Conservation (phyloP, 2,113 vertebrate species). For the human region GRCh38 chr9:109079501-109080000, state of each 20-base stretch:
- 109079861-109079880: background rate
- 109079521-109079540: background rate
- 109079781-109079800: background rate
- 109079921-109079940: background rate
- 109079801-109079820: background rate
- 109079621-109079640: background rate
- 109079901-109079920: background rate
- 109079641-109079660: background rate
- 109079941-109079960: background rate
- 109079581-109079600: background rate
- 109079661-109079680: background rate
- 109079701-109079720: background rate
- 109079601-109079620: conserved; percentile 33
- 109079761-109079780: background rate
- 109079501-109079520: background rate
- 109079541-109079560: background rate
- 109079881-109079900: background rate
- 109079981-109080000: background rate
- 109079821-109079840: background rate
- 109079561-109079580: conserved; percentile 36
- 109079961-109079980: background rate
- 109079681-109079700: background rate
- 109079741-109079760: background rate
- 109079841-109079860: background rate
- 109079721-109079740: background rate